Base-by-base conservation (phyloP, 2,888 invertebrate genomes). In the Brachypalpus laphriformis region DNA sequence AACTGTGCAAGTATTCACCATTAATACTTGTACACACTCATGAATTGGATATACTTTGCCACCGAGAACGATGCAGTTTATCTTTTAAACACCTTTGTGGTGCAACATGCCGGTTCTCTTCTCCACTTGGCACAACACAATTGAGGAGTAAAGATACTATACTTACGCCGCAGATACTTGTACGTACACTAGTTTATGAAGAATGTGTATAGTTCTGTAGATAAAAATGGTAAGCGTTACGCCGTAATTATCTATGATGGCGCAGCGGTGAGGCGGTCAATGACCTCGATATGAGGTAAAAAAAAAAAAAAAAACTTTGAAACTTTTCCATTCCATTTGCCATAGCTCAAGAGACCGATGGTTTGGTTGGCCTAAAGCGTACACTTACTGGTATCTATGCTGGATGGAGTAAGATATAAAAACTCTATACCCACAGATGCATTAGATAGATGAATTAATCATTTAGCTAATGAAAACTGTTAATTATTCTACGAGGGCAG, bases 191-290 rank as follows among this genome's bases (percentile, higher is more conserved):
- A 61, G 66, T 68, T 63, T 74, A 47, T 63, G 28, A 34, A 34
- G 20, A 47, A 49, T 63, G 34, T 80, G 40, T 51, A 42, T 65
- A 49, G 54, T 72, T 74, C 45, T 59, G 34, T 59, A 74, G 80
- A 81, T 75, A 81, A 70, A 81, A 81, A 63, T 75, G 68, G 66
- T 81, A 63, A 81, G 22, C 75, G 75, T 75, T 81, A 74, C 68
- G 68, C 47, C 63, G 68, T 68, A 75, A 81, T 75, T 81, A 81
- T 74, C 54, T 81, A 11, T 75, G 57, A 34, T 42, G 61, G 42
- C 51, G 34, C 5, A 11, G 22, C 25, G 37, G 22, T 20, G 18
- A 9, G 63, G 34, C 75, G 81, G 81, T 75, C 81, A 68, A 9
- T 63, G 81, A 75, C 75, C 74, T 75, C 81, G 9, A 63, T 68